Conservation (phyloP, 2,888 invertebrate genomes). For the Trichogramma dendrolimi region DNA sequence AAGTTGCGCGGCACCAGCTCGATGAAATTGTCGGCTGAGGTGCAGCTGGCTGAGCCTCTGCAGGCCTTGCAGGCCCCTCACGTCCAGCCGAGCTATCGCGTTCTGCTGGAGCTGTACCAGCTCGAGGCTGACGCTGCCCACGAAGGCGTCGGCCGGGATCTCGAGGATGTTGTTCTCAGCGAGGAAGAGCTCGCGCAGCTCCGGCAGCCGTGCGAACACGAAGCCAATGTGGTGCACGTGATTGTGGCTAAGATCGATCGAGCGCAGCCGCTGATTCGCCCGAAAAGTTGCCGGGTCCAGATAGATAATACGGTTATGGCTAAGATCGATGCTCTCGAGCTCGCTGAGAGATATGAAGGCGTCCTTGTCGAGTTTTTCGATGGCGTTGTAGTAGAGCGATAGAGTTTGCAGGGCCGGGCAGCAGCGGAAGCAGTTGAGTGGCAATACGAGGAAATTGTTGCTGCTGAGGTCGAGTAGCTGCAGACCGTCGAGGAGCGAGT, state of each 20-base stretch:
- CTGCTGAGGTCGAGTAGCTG: conserved; percentile 79
- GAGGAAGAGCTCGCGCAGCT: conserved; percentile 77
- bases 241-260: conserved; percentile 83
- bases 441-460: conserved; percentile 75
- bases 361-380: conserved; percentile 71
- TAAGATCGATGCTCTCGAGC: conserved; percentile 80
- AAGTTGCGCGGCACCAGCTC: conserved; percentile 72
- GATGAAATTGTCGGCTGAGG: conserved; percentile 80
- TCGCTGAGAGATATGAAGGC: conserved; percentile 71
- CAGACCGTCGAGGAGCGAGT: conserved; percentile 67
- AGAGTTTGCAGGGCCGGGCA: conserved; percentile 76
- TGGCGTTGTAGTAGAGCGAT: conserved; percentile 79
- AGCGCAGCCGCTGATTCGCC: conserved; percentile 70
- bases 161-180: conserved; percentile 86
- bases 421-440: conserved; percentile 72
- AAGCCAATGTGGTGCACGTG: conserved; percentile 82
- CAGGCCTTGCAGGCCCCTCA: conserved; percentile 73
- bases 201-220: conserved; percentile 74
- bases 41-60: conserved; percentile 76
- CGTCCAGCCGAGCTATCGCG: conserved; percentile 73
- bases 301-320: conserved; percentile 79
- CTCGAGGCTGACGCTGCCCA: conserved; percentile 69
- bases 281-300: conserved; percentile 73
- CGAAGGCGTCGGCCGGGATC: conserved; percentile 75
- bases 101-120: conserved; percentile 84